phyloP scores from a whole-genome alignment of 2,797 vertebrate genomes.

The Fistularia commersonii region DNA sequence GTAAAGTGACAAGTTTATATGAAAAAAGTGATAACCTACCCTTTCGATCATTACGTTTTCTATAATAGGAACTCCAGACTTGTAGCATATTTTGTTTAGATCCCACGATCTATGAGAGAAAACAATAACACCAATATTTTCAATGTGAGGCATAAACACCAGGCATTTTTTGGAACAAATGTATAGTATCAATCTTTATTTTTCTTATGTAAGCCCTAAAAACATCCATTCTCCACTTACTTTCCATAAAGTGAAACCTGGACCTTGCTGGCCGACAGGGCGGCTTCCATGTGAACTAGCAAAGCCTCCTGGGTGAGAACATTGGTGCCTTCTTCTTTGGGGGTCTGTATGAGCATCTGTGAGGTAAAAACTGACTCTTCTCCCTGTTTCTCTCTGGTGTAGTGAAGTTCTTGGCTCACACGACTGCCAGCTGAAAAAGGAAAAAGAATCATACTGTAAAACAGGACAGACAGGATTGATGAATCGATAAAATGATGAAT shows the following conservation, averaged over 20 bases:
- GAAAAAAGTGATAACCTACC: conserved; percentile 72
- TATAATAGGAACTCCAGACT: conserved; percentile 95
- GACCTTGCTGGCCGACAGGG: conserved; percentile 92
- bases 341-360: conserved; percentile 97
- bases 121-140: conserved; percentile 6
- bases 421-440: conserved; percentile 84
- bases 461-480: no score
- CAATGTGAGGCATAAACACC: not conserved
- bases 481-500: conserved; percentile 11
- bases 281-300: conserved; percentile 90
- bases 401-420: conserved; percentile 93
- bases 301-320: conserved; percentile 91
- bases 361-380: conserved; percentile 94
- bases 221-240: conserved; percentile 75
- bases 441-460: conserved; percentile 14
- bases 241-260: conserved; percentile 97
- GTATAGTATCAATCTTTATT: not conserved
- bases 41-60: conserved; percentile 97
- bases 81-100: conserved; percentile 99
- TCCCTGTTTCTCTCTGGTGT: conserved; percentile 96
- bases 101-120: conserved; percentile 87
- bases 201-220: not conserved
- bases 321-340: conserved; percentile 84
- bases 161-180: not conserved
- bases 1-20: not conserved